phyloP scores from a whole-genome alignment of 2,888 invertebrate species.

The Biston betularia region DNA sequence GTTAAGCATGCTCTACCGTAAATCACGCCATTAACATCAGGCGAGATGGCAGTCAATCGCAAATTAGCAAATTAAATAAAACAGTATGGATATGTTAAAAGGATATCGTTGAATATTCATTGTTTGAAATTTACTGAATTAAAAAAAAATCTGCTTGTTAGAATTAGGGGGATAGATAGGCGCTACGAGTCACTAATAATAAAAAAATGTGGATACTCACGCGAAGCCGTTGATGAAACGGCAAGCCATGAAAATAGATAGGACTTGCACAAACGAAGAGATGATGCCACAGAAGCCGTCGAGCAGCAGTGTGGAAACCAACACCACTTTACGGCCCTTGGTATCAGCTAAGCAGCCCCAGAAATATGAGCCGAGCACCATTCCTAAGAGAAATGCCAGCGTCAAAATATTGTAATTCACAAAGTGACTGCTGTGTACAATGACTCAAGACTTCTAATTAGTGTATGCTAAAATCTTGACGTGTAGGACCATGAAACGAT shows the following conservation, averaged over 20 bases:
- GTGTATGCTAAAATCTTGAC: too few relatives aligned
- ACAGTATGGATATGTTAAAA: too few relatives aligned
- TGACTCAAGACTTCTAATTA: neutral
- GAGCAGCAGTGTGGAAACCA: constrained; percentile 90
- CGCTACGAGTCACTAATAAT: too few relatives aligned
- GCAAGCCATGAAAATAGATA: constrained; percentile 90
- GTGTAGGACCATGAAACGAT: too few relatives aligned
- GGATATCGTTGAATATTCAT: too few relatives aligned
- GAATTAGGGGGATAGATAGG: too few relatives aligned
- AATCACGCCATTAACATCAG: neutral
- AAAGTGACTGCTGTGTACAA: neutral
- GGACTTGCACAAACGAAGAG: constrained; percentile 91
- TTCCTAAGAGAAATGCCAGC: constrained; percentile 80
- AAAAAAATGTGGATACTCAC: constrained; percentile 82
- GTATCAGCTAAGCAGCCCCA: constrained; percentile 95
- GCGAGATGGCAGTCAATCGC: too few relatives aligned
- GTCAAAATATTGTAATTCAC: neutral
- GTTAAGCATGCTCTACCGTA: too few relatives aligned
- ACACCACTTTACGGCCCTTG: constrained; percentile 91
- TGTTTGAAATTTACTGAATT: too few relatives aligned
- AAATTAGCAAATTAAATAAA: too few relatives aligned
- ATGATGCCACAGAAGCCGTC: constrained; percentile 90
- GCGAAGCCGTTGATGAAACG: constrained; percentile 93
- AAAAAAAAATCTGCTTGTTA: too few relatives aligned
- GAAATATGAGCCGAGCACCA: constrained; percentile 93